Evolutionary conservation across 2,797 vertebrate species (phyloP), one percentile per base, ranked within the genome.

Genomic region (Selene dorsalis): DNA sequence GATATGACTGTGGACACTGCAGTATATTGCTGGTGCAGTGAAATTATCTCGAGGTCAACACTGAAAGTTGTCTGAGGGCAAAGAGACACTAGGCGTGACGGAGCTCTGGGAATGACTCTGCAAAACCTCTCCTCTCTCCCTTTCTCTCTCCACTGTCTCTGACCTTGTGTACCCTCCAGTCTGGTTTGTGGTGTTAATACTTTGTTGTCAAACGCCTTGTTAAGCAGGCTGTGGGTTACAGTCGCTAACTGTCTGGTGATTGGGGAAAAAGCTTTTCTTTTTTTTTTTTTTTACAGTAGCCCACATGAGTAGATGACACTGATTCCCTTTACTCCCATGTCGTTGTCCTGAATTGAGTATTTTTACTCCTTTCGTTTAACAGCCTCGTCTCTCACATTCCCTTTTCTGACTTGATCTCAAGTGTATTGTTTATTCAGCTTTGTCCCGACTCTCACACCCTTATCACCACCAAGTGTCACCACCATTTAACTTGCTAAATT

Each of bases 41-140:
- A 77, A 87, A 86, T 87, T 76, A 85, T 84, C 76, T 85, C 45
- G 86, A 90, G 87, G 89, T 93, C 88, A 91, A 77, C 76, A 73
- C 2, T 72, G 63, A 83, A 75, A 87, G 87, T 90, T 84, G 77
- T 90, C 73, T 72, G 81, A 90, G 89, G 90, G 88, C 88, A 91
- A 88, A 92, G 86, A 88, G 84, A 91, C 84, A 80, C 69, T 55
- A 58, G 65, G 86, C 50, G 22, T 83, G 87, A 86, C 70, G 26
- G 53, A 80, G 81, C 66, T 79, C 66, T 58, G 75, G 67, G 79
- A 89, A 78, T 91, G 89, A 91, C 85, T 91, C 77, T 80, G 87
- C 89, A 91, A 78, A 92, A 87, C 74, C 83, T 69, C 63, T 38
- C 56, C 48, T 30, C 76, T 67, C 68, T 83, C 56, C 73, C 52